Base-by-base conservation (phyloP, 2,113 vertebrate genomes). In the Passer montanus region DNA sequence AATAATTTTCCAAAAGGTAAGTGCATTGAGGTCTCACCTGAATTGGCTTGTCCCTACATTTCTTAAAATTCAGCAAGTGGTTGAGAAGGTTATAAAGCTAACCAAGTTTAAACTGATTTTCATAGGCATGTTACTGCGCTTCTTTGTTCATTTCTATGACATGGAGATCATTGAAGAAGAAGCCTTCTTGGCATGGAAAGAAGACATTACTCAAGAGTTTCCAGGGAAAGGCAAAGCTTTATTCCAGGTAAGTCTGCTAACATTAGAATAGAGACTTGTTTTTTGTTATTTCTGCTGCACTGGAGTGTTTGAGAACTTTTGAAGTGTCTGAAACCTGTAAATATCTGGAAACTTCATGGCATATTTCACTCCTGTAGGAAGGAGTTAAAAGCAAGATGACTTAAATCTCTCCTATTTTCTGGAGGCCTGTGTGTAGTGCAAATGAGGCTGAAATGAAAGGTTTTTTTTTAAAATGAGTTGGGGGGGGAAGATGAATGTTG, bases 131-230 rank as follows among this genome's bases (percentile, higher is more conserved):
- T 98, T 99, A 98, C 98, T 99, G 96, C 99, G 99, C 97, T 99
- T 99, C 97, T 99, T 99, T 98, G 99, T 99, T 97, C 98, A 99
- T 98, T 99, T 99, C 90, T 99, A 99, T 94, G 99, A 99, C 91
- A 99, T 99, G 99, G 99, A 99, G 98, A 99, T 99, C 96, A 99
- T 99, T 96, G 99, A 99, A 98, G 99, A 99, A 98, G 99, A 99
- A 98, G 99, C 99, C 97, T 99, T 99, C 95, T 98, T 99, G 84
- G 99, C 99, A 76, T 99, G 99, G 99, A 99, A 99, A 98, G 99
- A 99, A 99, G 99, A 99, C 92, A 99, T 99, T 94, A 99, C 99
- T 91, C 99, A 99, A 98, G 99, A 99, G 97, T 99, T 99, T 98
- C 99, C 99, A 97, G 99, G 99, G 95, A 99, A 99, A 98, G 99